Conservation (phyloP, 2,797 vertebrate genomes). For the Cossypha niveicapilla region DNA sequence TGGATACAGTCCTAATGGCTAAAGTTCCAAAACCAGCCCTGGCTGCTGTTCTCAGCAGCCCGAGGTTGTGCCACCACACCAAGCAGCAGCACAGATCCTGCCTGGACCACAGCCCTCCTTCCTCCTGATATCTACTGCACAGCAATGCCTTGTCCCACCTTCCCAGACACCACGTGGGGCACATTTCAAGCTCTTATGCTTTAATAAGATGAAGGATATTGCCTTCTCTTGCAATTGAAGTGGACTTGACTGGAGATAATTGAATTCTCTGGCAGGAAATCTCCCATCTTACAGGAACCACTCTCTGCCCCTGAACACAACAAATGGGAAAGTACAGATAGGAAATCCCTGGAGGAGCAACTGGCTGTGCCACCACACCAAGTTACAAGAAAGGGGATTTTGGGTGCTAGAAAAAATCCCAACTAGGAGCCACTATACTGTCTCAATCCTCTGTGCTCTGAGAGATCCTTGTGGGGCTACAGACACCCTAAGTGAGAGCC, state of each 20-base stretch:
- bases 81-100: neutral
- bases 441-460: neutral
- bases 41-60: neutral
- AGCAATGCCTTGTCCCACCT: neutral
- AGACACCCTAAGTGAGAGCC: neutral
- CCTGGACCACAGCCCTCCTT: neutral
- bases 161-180: neutral
- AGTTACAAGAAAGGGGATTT: neutral
- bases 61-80: accelerated
- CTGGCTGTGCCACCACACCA: accelerated
- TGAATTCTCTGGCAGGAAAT: neutral
- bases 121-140: neutral
- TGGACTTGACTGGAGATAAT: neutral
- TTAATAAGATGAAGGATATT: neutral
- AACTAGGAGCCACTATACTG: neutral
- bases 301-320: neutral
- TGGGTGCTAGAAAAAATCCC: neutral
- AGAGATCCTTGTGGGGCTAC: neutral
- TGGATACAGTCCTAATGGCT: accelerated
- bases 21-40: neutral
- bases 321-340: neutral
- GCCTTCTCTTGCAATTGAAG: neutral
- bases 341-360: neutral
- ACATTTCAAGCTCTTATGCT: neutral
- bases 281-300: neutral